Percentiles rank a stretch among this genome's conserved stretches.
Conservation (phyloP, 2,888 invertebrate species). For the Nasonia oneida region DNA sequence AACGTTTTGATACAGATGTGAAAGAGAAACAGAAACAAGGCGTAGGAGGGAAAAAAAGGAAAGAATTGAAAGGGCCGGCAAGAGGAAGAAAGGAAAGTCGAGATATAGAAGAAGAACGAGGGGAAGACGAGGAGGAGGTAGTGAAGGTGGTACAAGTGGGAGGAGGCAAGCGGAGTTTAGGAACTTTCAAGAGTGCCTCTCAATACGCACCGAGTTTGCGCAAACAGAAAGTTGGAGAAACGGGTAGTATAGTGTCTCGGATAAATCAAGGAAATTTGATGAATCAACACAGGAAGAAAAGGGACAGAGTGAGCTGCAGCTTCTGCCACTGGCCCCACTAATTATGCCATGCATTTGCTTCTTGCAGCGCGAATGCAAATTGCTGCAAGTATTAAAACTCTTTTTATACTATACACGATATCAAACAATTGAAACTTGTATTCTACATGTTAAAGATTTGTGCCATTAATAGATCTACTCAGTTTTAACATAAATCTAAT, state of each 20-base stretch:
- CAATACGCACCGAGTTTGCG: slow-evolving; percentile 72
- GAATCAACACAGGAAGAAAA: slow-evolving; percentile 69
- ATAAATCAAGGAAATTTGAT: slow-evolving; percentile 76
- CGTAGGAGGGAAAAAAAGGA: slow-evolving; percentile 48
- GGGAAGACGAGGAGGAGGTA: slow-evolving; percentile 57
- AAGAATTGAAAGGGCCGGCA: neutral
- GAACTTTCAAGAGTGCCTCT: slow-evolving; percentile 74
- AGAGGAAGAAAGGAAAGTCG: slow-evolving; percentile 58
- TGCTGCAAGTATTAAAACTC: neutral
- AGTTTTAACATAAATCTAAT: too few species aligned
- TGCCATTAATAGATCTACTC: too few species aligned
- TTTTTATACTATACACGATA: neutral
- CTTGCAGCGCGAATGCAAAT: neutral
- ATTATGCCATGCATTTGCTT: slow-evolving; percentile 16
- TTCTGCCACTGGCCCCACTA: neutral
- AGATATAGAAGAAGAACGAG: slow-evolving; percentile 61
- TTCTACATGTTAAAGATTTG: too few species aligned
- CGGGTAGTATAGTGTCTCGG: slow-evolving; percentile 76
- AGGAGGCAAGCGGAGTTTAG: slow-evolving; percentile 67
- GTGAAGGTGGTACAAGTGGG: slow-evolving; percentile 46
- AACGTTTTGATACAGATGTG: slow-evolving; percentile 36
- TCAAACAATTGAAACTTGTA: too few species aligned
- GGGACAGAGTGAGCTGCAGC: slow-evolving; percentile 13
- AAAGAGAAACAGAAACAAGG: slow-evolving; percentile 42
- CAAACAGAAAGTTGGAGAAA: slow-evolving; percentile 74